A percentile compares a stretch with the other conserved stretches of the same genome.
phyloP scores from a whole-genome alignment of 2,797 vertebrate species.

The Acropternis orthonyx region DNA sequence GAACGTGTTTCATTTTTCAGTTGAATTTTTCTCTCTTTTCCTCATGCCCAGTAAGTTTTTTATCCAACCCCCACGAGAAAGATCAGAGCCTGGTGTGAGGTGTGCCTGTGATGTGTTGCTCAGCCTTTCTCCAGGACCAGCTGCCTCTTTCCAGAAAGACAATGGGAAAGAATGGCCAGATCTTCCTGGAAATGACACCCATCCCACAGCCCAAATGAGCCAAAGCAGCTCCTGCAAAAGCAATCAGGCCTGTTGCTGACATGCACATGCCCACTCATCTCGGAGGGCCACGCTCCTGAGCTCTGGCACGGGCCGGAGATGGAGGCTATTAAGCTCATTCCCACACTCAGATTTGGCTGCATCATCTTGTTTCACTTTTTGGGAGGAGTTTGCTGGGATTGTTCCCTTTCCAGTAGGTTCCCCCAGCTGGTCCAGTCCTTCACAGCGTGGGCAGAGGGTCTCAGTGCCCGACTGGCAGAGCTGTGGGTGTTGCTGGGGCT shows the following conservation, averaged over 20 bases:
- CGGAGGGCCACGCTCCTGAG: neutral
- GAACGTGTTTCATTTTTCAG: neutral
- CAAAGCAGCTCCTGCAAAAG: conserved; percentile 12
- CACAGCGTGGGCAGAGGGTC: too few species aligned
- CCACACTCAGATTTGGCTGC: neutral
- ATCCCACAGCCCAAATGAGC: neutral
- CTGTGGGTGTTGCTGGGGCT: neutral
- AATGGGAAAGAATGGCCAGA: conserved; percentile 15
- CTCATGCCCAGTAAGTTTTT: neutral
- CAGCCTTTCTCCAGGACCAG: neutral
- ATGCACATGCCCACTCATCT: neutral
- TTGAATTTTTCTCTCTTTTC: neutral
- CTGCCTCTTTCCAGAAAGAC: conserved; percentile 24
- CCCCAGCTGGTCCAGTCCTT: neutral
- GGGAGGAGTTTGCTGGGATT: neutral
- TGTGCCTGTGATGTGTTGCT: neutral
- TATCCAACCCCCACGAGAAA: neutral
- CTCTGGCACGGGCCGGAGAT: neutral
- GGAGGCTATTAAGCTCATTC: neutral
- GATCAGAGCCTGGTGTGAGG: neutral
- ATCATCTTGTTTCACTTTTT: neutral
- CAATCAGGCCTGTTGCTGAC: conserved; percentile 6
- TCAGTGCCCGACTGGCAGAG: neutral
- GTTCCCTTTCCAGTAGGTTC: neutral
- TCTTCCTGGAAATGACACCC: conserved; percentile 45